These are phyloP conservation scores for Panzeria rudis DNA, from an alignment of 2,888 invertebrate species.

Conservation along the genomic window DNA sequence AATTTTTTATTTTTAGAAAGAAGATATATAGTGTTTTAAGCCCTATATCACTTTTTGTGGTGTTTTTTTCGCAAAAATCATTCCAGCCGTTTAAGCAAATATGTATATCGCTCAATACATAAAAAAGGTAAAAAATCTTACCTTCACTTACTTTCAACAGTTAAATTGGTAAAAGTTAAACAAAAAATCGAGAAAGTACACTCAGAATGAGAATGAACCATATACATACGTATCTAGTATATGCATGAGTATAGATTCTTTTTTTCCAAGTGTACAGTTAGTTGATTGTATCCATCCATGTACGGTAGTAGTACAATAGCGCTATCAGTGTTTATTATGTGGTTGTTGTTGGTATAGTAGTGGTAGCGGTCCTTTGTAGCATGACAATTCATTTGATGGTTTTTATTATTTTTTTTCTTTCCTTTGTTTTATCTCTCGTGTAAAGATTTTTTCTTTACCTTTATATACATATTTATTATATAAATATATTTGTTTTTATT, in stretches of 20 bases:
- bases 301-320: not conserved
- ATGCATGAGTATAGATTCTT: not conserved
- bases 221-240: too few relatives aligned
- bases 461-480: conserved; percentile 14
- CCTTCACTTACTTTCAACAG: too few relatives aligned
- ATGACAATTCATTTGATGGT: conserved; percentile 72
- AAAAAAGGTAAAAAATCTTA: too few relatives aligned
- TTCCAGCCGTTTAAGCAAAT: too few relatives aligned
- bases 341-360: conserved; percentile 63
- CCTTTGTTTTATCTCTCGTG: conserved; percentile 49
- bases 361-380: conserved; percentile 61
- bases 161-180: too few relatives aligned
- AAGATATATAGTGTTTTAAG: too few relatives aligned
- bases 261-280: not conserved
- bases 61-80: too few relatives aligned
- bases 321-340: conserved; percentile 67
- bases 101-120: too few relatives aligned
- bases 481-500: conserved; percentile 34
- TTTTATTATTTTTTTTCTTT: conserved; percentile 41
- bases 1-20: too few relatives aligned
- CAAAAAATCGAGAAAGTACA: too few relatives aligned
- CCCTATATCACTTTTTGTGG: too few relatives aligned
- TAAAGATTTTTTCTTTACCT: conserved; percentile 30
- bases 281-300: not conserved
- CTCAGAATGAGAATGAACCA: too few relatives aligned